These are phyloP conservation scores for Anguilla japonica DNA, from an alignment of 2,113 vertebrate species.

Conservation along the genomic window DNA sequence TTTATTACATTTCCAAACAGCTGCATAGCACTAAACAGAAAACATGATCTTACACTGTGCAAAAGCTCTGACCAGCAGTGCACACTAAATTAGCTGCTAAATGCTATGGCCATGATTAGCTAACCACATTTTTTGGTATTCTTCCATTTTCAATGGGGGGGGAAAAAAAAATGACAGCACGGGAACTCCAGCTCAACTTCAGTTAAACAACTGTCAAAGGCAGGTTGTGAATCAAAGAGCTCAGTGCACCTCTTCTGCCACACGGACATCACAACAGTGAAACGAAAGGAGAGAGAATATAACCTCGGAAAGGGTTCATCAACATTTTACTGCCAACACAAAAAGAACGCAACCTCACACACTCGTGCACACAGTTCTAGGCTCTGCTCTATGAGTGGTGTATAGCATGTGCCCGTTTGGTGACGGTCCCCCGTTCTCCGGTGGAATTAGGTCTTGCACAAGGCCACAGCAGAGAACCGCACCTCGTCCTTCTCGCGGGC, in stretches of 20 bases:
- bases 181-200: background rate
- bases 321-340: slow-evolving; percentile 47
- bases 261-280: background rate
- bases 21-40: slow-evolving; percentile 18
- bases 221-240: background rate
- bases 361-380: background rate
- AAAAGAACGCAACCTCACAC: background rate
- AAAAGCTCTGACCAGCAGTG: slow-evolving; percentile 23
- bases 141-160: background rate
- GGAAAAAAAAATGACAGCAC: background rate
- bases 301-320: slow-evolving; percentile 47
- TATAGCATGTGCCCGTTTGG: slow-evolving; percentile 41
- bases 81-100: background rate
- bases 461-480: slow-evolving; percentile 91
- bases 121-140: background rate
- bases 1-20: slow-evolving; percentile 16
- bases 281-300: background rate
- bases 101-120: background rate
- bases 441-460: slow-evolving; percentile 76
- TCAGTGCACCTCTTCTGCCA: background rate
- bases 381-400: slow-evolving; percentile 43
- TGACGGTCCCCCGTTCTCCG: background rate
- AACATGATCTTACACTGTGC: background rate
- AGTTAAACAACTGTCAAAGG: background rate
- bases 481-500: slow-evolving; percentile 89